Evolutionary conservation across 2,888 invertebrate genomes (phyloP).

Genomic region (Nyleta sp.): DNA sequence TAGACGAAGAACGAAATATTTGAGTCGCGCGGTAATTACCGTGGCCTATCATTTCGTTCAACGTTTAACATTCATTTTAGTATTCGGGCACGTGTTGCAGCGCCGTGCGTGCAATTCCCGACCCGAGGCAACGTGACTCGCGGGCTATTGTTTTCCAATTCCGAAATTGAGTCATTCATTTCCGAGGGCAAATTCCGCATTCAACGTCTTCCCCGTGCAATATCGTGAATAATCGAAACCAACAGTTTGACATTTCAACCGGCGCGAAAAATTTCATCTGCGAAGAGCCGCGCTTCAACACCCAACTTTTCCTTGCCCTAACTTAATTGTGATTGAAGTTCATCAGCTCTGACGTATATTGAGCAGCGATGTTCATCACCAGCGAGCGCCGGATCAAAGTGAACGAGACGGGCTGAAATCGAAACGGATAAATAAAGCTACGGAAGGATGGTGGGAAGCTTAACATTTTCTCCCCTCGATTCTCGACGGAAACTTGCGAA

Average conservation of each 20-base stretch:
- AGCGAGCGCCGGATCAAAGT: conserved; percentile 21
- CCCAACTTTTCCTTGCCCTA: conserved; percentile 49
- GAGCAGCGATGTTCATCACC: conserved; percentile 43
- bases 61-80: conserved; percentile 41
- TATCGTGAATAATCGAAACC: conserved; percentile 28
- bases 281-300: conserved; percentile 28
- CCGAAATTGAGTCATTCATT: no score
- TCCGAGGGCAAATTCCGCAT: neutral
- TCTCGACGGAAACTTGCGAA: no score
- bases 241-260: conserved; percentile 29
- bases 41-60: conserved; percentile 52
- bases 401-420: conserved; percentile 39
- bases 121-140: no score
- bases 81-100: conserved; percentile 42
- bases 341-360: conserved; percentile 55
- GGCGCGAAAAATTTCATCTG: conserved; percentile 31
- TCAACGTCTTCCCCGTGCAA: neutral
- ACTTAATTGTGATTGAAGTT: conserved; percentile 60
- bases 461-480: no score
- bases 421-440: conserved; percentile 61
- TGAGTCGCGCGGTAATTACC: conserved; percentile 49
- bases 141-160: no score
- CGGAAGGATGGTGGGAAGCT: no score
- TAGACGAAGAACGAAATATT: conserved; percentile 63
- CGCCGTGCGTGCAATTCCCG: neutral